Conservation (phyloP, 2,113 vertebrate species). For the Paramormyrops kingsleyae region DNA sequence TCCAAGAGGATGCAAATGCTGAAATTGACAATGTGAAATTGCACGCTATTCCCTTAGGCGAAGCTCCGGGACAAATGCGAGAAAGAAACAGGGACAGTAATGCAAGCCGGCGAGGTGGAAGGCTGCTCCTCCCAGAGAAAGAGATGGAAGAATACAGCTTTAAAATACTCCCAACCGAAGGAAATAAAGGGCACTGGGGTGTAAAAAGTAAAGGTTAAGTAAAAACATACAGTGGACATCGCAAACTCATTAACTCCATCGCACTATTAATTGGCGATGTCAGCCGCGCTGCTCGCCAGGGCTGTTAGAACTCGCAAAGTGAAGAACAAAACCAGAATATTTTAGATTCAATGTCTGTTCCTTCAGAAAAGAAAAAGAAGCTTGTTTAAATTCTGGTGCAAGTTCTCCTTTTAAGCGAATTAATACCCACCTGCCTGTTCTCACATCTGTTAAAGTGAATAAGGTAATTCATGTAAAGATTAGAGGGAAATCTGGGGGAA, state of each 20-base stretch:
- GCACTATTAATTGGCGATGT: neutral
- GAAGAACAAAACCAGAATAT: neutral
- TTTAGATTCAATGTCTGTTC: neutral
- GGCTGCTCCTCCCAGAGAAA: neutral
- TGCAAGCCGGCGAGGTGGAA: slow-evolving; percentile 34
- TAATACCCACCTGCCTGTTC: neutral
- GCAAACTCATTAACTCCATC: neutral
- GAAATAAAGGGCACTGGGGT: neutral
- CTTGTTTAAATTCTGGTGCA: slow-evolving; percentile 3
- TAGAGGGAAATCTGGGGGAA: neutral
- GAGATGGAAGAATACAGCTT: neutral
- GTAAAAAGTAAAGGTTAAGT: neutral
- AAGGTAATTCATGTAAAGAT: slow-evolving; percentile 12
- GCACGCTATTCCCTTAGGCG: slow-evolving; percentile 26
- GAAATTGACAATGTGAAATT: slow-evolving; percentile 38
- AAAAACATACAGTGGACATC: neutral
- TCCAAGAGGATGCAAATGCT: slow-evolving; percentile 41
- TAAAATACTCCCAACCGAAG: neutral
- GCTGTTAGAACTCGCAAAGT: neutral
- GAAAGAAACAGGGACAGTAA: slow-evolving; percentile 49
- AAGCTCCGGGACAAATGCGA: slow-evolving; percentile 34
- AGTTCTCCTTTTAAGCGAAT: neutral
- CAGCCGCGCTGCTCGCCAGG: neutral
- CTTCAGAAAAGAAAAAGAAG: neutral
- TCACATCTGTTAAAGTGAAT: slow-evolving; percentile 34